These are phyloP conservation scores for Premnoplex brunnescens DNA, from an alignment of 2,797 vertebrate species.

Conservation along the genomic window DNA sequence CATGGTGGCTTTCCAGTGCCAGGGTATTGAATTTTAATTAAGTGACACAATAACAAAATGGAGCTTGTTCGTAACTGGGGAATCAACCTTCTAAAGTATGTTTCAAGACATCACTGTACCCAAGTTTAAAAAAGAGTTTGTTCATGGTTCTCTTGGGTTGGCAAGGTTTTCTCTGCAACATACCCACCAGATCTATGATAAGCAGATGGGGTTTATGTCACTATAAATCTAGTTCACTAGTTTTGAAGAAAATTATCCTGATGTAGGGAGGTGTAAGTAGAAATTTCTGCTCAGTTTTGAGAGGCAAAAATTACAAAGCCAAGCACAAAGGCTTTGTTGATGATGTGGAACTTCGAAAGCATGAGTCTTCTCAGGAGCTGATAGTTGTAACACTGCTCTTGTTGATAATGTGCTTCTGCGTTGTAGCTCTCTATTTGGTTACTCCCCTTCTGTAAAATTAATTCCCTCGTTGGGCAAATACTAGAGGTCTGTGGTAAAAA, in stretches of 20 bases:
- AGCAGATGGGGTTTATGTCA: background rate
- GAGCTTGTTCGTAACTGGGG: background rate
- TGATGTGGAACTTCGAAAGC: background rate
- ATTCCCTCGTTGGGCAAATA: background rate
- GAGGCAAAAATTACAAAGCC: background rate
- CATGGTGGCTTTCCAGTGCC: background rate
- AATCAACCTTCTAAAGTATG: background rate
- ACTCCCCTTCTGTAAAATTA: background rate
- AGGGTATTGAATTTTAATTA: constrained; percentile 20
- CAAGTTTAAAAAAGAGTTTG: background rate
- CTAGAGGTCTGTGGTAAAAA: background rate
- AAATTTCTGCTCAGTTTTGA: background rate
- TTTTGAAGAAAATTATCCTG: background rate
- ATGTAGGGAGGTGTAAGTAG: background rate
- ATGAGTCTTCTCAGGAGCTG: background rate
- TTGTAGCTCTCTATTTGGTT: background rate
- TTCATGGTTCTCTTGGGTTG: background rate
- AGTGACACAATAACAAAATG: background rate
- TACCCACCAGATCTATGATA: background rate
- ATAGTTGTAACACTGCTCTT: background rate
- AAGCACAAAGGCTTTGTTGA: background rate
- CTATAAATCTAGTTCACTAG: background rate
- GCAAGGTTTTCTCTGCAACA: background rate
- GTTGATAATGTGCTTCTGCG: background rate
- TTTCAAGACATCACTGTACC: background rate